phyloP scores from a whole-genome alignment of 2,113 vertebrate genomes.

The Osmerus mordax region DNA sequence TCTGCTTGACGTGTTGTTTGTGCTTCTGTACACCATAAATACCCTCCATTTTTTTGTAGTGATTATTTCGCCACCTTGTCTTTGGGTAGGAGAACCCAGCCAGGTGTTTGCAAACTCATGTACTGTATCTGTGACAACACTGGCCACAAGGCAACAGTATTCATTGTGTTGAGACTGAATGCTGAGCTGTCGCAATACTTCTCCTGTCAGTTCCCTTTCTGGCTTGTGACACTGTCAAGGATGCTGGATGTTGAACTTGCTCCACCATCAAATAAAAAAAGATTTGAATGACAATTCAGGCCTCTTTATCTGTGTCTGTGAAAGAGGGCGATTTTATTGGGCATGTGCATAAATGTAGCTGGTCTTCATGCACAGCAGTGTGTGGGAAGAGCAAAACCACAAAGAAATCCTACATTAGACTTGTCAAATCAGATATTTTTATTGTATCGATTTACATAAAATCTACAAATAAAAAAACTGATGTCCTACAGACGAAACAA shows the following conservation, averaged over 20 bases:
- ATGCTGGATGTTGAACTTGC: constrained; percentile 46
- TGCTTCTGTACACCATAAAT: too few species aligned
- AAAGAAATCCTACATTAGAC: not conserved
- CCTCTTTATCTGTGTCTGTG: too few species aligned
- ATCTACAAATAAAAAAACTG: constrained; percentile 67
- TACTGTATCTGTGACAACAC: constrained; percentile 8
- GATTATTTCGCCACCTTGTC: too few species aligned
- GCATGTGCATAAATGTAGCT: too few species aligned
- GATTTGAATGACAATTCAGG: too few species aligned
- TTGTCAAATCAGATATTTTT: constrained; percentile 51
- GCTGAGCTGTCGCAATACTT: too few species aligned
- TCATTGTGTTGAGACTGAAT: too few species aligned
- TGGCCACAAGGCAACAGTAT: constrained; percentile 3
- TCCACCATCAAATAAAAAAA: constrained; percentile 5
- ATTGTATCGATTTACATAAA: constrained; percentile 64
- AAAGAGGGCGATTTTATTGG: too few species aligned
- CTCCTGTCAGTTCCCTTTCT: too few species aligned
- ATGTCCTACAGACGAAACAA: constrained; percentile 50
- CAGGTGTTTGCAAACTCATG: not conserved
- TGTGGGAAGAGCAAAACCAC: not conserved
- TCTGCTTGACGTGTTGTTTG: too few species aligned
- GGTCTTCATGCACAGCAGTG: not conserved
- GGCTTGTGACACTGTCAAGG: constrained; percentile 13
- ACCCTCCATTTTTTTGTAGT: too few species aligned
- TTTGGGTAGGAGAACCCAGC: too few species aligned